phyloP scores from a whole-genome alignment of 2,113 vertebrate species.

The Lipotes vexillifer region DNA sequence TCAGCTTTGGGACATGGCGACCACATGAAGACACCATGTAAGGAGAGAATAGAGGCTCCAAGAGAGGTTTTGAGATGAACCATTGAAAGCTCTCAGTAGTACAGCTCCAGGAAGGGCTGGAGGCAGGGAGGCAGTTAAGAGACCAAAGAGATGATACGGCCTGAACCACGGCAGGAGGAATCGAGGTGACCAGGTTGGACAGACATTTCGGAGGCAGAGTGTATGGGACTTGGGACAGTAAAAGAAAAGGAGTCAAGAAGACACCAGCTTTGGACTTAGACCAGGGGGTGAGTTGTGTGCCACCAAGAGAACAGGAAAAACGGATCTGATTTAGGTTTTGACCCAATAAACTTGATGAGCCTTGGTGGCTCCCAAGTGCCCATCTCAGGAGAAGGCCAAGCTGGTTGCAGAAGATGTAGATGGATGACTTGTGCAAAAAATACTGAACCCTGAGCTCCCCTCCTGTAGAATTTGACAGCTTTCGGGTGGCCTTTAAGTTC shows the following conservation, averaged over 20 bases:
- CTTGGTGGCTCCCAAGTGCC: background rate
- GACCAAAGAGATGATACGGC: background rate
- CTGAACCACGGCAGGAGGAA: background rate
- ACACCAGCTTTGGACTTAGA: background rate
- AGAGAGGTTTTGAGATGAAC: background rate
- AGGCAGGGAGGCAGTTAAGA: background rate
- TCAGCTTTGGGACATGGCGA: background rate
- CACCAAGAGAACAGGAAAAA: background rate
- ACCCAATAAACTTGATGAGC: background rate
- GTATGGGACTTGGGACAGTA: background rate
- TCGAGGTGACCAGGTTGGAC: background rate
- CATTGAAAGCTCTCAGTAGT: background rate
- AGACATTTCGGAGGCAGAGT: background rate
- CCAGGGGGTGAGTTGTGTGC: background rate
- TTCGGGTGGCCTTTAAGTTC: background rate
- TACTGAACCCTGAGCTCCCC: background rate
- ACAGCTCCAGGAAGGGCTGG: background rate
- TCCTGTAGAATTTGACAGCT: background rate
- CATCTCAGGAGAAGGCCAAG: background rate
- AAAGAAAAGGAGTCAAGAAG: background rate
- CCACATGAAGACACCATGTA: background rate
- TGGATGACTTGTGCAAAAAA: background rate
- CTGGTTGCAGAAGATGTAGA: background rate
- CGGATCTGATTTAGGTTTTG: background rate
- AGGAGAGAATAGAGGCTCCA: background rate